phyloP scores from a whole-genome alignment of 2,888 invertebrate genomes.

The Nebria brevicollis region DNA sequence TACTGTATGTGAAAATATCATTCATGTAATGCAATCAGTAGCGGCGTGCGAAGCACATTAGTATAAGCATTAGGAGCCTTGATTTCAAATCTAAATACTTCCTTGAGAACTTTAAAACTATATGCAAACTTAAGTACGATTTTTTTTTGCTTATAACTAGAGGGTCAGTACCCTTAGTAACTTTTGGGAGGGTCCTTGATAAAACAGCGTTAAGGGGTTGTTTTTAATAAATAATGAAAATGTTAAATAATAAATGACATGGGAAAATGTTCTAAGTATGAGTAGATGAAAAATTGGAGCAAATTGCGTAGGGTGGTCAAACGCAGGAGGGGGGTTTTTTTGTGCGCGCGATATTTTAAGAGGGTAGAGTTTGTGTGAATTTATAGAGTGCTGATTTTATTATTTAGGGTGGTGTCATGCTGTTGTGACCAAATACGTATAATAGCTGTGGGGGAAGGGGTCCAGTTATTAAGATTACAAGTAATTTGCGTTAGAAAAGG shows the following conservation, averaged over 20 bases:
- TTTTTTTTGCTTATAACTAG: too few species aligned
- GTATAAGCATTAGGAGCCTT: neutral
- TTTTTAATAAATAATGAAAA: neutral
- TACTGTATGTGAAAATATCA: neutral
- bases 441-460: neutral
- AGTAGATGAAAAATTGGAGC: neutral
- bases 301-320: neutral
- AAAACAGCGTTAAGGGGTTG: neutral
- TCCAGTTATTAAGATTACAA: neutral
- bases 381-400: constrained; percentile 1
- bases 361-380: neutral
- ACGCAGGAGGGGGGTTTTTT: neutral
- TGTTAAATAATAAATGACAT: neutral
- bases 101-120: neutral
- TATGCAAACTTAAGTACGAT: too few species aligned
- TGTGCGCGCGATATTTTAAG: neutral
- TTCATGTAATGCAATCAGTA: neutral
- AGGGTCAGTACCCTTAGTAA: too few species aligned
- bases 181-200: too few species aligned
- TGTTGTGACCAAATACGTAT: neutral
- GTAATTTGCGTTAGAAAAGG: neutral
- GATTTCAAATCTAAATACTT: neutral
- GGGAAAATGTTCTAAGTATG: neutral
- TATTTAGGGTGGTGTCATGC: neutral
- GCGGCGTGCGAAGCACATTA: neutral